These are phyloP conservation scores for Tribolium castaneum DNA, from an alignment of 1,140 invertebrate species.

Conservation along the genomic window DNA sequence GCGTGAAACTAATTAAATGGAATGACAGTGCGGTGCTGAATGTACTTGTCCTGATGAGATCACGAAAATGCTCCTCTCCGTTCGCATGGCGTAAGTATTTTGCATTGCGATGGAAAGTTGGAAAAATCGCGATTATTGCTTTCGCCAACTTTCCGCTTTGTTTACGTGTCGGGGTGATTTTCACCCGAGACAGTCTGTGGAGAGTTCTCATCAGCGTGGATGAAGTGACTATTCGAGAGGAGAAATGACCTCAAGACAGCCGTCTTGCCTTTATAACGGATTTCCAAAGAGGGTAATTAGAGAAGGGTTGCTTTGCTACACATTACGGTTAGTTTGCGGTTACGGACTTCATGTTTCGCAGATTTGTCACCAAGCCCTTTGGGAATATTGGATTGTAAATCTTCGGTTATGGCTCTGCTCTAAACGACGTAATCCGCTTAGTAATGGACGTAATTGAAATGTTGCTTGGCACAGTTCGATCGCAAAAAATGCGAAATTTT, in stretches of 20 bases:
- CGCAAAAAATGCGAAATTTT: no score
- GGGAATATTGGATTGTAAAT: slow-evolving; percentile 1
- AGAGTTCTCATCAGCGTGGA: slow-evolving; percentile 17
- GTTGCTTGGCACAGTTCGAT: not conserved
- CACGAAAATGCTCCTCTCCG: slow-evolving; percentile 31
- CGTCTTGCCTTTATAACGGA: not conserved
- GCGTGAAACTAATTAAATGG: slow-evolving; percentile 39
- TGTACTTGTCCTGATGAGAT: slow-evolving; percentile 41
- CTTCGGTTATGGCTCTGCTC: not conserved
- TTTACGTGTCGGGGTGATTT: not conserved
- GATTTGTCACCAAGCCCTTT: slow-evolving; percentile 10
- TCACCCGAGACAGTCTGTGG: not conserved
- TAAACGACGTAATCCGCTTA: not conserved
- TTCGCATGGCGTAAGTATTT: slow-evolving; percentile 40
- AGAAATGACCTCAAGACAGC: slow-evolving; percentile 23
- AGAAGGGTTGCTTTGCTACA: slow-evolving; percentile 14
- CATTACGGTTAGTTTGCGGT: slow-evolving; percentile 20
- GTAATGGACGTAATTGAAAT: not conserved
- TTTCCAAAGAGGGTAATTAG: slow-evolving; percentile 3
- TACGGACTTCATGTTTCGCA: slow-evolving; percentile 11
- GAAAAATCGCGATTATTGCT: no score
- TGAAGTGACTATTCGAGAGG: not conserved
- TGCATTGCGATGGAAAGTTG: no score
- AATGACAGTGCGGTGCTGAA: slow-evolving; percentile 33
- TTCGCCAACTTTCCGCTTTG: no score